Conservation (phyloP, 2,888 invertebrate genomes). For the Mantis religiosa region DNA sequence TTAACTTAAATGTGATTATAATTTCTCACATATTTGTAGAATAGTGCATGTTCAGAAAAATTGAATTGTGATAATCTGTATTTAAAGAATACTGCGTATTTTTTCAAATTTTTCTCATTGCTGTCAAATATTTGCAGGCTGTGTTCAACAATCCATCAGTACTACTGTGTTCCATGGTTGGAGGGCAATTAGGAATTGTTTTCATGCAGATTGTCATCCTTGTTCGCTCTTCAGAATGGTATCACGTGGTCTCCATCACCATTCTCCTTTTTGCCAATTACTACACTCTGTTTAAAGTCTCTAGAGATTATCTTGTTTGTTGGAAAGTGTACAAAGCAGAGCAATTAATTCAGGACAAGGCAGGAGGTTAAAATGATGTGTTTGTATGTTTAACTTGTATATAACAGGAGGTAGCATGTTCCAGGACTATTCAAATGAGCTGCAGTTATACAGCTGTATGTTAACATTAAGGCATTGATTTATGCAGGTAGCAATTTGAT, state of each 20-base stretch:
- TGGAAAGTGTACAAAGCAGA: constrained; percentile 76
- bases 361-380: constrained; percentile 17
- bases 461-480: not conserved
- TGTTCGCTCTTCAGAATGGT: constrained; percentile 82
- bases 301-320: constrained; percentile 80
- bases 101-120: not conserved
- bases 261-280: constrained; percentile 87
- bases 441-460: too few relatives aligned
- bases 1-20: too few relatives aligned
- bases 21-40: too few relatives aligned
- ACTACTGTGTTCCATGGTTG: constrained; percentile 68
- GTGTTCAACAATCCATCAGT: constrained; percentile 83
- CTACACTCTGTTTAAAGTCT: constrained; percentile 83
- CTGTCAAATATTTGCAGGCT: constrained; percentile 55
- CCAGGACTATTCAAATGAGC: not conserved
- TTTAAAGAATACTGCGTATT: too few relatives aligned
- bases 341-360: constrained; percentile 62
- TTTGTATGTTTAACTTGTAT: not conserved
- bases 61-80: too few relatives aligned
- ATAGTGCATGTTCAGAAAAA: too few relatives aligned
- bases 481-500: too few relatives aligned
- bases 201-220: constrained; percentile 74
- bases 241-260: constrained; percentile 81
- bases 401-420: not conserved
- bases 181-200: constrained; percentile 66